phyloP scores from a whole-genome alignment of 2,113 vertebrate species.

The Brienomyrus brachyistius region DNA sequence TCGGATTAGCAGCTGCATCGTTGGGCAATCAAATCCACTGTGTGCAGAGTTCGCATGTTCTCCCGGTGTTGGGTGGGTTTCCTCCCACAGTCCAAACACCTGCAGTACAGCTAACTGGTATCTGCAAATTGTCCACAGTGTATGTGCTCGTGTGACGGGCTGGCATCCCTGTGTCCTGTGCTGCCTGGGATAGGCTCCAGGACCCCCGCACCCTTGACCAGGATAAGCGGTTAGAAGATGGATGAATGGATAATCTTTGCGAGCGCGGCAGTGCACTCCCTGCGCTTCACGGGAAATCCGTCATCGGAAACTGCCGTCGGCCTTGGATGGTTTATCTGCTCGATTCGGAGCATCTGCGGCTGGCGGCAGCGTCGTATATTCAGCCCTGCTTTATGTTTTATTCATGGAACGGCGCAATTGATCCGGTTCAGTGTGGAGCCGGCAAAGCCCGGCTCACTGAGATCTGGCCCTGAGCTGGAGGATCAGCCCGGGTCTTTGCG shows the following conservation, averaged over 20 bases:
- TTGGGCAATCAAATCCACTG: not conserved
- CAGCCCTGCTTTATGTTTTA: not conserved
- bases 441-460: not conserved
- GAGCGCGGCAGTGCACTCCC: not conserved
- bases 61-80: not conserved
- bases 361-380: not conserved
- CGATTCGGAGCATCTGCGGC: not conserved
- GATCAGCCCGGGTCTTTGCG: not conserved
- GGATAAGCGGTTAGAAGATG: not conserved
- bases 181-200: not conserved
- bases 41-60: not conserved
- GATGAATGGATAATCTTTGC: not conserved
- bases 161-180: not conserved
- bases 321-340: not conserved
- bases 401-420: not conserved
- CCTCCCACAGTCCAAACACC: not conserved
- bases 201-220: not conserved
- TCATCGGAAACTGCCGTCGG: not conserved
- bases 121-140: not conserved
- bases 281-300: not conserved
- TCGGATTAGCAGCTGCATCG: not conserved
- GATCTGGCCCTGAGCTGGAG: not conserved
- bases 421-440: not conserved
- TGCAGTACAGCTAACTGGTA: not conserved
- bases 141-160: not conserved